A percentile compares a stretch with the other conserved stretches of the same genome.
Conservation (phyloP, 2,888 invertebrate species). For the Altica lythri region DNA sequence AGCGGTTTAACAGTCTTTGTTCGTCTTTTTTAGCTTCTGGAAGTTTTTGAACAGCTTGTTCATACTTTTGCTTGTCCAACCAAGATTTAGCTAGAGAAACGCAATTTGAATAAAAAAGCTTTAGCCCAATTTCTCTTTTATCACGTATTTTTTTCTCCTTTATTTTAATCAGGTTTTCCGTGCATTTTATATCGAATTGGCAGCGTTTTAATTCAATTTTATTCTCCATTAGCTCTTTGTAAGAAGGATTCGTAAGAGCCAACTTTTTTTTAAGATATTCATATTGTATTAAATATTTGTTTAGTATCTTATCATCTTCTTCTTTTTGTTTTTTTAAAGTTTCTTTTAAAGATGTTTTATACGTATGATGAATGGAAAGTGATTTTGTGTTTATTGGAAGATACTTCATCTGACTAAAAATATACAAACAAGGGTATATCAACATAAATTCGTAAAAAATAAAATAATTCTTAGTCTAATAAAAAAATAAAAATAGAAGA, state of each 20-base stretch:
- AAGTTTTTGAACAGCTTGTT: slow-evolving; percentile 2
- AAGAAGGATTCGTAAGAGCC: slow-evolving; percentile 23
- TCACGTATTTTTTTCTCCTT: slow-evolving; percentile 16
- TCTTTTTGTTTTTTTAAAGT: slow-evolving; percentile 18
- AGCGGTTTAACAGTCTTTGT: slow-evolving; percentile 17
- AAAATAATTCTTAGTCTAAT: neutral
- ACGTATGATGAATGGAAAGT: slow-evolving; percentile 14
- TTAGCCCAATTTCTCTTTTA: slow-evolving; percentile 10
- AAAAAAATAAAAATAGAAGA: slow-evolving; percentile 12
- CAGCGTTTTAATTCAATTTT: slow-evolving; percentile 17
- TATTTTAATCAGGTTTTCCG: neutral
- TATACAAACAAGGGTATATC: neutral
- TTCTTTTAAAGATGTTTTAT: slow-evolving; percentile 20
- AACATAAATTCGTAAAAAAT: neutral
- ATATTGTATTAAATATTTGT: slow-evolving; percentile 13
- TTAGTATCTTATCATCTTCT: slow-evolving; percentile 15
- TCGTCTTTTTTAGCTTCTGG: slow-evolving; percentile 15
- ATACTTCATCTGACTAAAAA: slow-evolving; percentile 21
- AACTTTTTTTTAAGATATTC: slow-evolving; percentile 22
- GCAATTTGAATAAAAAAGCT: slow-evolving; percentile 24
- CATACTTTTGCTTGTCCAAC: slow-evolving; percentile 21
- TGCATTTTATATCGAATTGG: slow-evolving; percentile 19
- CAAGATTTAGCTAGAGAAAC: slow-evolving; percentile 24
- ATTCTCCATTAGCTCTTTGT: slow-evolving; percentile 25
- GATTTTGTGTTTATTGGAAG: slow-evolving; percentile 20